These are phyloP conservation scores for Cybosia mesomella DNA, from an alignment of 2,888 invertebrate genomes.

Conservation along the genomic window DNA sequence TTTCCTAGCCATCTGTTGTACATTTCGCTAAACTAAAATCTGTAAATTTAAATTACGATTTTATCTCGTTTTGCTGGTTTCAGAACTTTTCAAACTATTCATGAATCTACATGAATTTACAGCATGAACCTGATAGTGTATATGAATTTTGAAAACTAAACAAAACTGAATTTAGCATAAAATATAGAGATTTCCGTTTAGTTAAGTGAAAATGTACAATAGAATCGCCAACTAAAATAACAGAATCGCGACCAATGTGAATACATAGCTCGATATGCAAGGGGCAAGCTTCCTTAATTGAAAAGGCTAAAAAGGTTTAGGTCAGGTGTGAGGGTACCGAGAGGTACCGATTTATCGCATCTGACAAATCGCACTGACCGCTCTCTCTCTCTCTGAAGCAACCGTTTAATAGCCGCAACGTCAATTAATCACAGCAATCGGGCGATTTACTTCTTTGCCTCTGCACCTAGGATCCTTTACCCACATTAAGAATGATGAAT, in stretches of 20 bases:
- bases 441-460: not conserved
- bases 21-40: too few species aligned
- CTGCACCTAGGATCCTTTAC: not conserved
- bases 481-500: conserved; percentile 3
- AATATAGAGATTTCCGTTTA: too few species aligned
- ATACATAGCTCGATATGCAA: not conserved
- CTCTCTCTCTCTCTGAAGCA: not conserved
- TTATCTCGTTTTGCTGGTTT: too few species aligned
- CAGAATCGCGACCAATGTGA: too few species aligned
- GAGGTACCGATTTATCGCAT: conserved; percentile 5
- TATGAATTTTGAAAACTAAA: too few species aligned
- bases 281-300: not conserved
- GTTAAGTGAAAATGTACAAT: too few species aligned
- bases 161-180: too few species aligned
- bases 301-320: conserved; percentile 10
- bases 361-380: conserved; percentile 6
- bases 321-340: not conserved
- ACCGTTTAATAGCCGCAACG: not conserved
- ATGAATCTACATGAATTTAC: too few species aligned
- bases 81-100: too few species aligned
- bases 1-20: not conserved
- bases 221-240: too few species aligned
- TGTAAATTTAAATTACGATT: too few species aligned
- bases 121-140: too few species aligned
- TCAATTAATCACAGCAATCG: conserved; percentile 1